phyloP scores from a whole-genome alignment of 2,888 invertebrate species.

The Conchocele bisecta region DNA sequence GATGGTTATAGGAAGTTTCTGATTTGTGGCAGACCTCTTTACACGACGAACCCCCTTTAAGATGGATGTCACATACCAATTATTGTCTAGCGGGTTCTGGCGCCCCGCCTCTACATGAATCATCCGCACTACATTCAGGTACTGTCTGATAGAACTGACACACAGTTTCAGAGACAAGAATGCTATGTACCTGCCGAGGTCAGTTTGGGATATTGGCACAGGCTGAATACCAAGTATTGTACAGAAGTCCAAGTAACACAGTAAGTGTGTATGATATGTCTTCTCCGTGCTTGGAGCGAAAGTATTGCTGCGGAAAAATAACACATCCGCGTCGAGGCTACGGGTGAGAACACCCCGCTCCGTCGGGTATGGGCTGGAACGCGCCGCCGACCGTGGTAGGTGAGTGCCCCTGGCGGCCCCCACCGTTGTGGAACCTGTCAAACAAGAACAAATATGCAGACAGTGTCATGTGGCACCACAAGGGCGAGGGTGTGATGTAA shows the following conservation, averaged over 20 bases:
- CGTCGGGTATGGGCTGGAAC: no score
- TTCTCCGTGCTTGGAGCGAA: slow-evolving; percentile 29
- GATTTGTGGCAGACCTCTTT: not conserved
- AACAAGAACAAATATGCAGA: no score
- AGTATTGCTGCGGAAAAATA: slow-evolving; percentile 2
- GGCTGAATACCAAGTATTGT: not conserved
- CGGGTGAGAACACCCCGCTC: no score
- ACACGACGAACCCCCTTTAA: not conserved
- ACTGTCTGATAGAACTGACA: not conserved
- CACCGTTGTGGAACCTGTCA: no score
- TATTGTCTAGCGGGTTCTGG: not conserved
- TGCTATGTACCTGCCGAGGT: slow-evolving; percentile 1
- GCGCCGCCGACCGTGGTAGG: no score
- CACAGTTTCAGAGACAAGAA: not conserved
- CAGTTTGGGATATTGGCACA: not conserved
- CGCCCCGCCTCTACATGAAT: not conserved
- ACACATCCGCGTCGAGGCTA: slow-evolving; percentile 22
- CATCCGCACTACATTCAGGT: not conserved
- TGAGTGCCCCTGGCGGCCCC: no score
- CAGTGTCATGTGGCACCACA: not conserved
- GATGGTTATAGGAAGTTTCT: not conserved
- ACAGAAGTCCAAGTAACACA: not conserved
- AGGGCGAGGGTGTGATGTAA: not conserved
- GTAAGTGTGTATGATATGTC: slow-evolving; percentile 12
- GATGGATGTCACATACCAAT: not conserved